Evolutionary conservation across 2,797 vertebrate genomes (phyloP).

Genomic region (Pseudomugil gertrudae): DNA sequence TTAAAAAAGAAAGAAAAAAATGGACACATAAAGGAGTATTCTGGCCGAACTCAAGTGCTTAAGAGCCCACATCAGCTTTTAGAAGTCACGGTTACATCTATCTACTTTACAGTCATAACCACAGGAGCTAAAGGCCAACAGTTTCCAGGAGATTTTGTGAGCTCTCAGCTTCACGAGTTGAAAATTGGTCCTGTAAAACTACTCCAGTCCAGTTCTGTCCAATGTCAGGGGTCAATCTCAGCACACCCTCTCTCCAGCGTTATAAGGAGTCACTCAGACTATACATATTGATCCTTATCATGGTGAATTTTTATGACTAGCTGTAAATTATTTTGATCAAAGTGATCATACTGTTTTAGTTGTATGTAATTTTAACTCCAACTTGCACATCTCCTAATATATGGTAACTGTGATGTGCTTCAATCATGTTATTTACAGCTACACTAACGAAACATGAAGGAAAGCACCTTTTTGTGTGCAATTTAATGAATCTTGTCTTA

Average conservation of each 20-base stretch:
- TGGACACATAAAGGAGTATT: background rate
- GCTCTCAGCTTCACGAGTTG: background rate
- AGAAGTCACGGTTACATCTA: background rate
- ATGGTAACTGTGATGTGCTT: background rate
- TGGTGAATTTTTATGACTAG: background rate
- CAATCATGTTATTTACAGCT: background rate
- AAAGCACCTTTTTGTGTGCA: background rate
- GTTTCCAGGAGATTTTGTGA: constrained; percentile 2
- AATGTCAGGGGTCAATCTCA: background rate
- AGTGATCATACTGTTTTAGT: background rate
- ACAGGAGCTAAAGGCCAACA: constrained; percentile 1
- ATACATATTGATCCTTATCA: background rate
- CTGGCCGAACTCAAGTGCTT: background rate
- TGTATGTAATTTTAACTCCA: background rate
- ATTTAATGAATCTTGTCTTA: background rate
- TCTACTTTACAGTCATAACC: background rate
- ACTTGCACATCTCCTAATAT: background rate
- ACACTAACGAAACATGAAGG: background rate
- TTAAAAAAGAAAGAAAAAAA: background rate
- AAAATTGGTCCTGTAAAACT: background rate
- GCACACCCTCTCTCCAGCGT: background rate
- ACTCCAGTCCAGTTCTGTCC: background rate
- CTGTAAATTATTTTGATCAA: background rate
- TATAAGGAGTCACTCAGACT: background rate
- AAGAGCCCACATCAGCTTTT: constrained; percentile 1